Percentiles rank a stretch among this genome's conserved stretches.
These are phyloP conservation scores for Stenoptilia bipunctidactyla DNA, from an alignment of 2,888 invertebrate genomes.

Conservation along the genomic window DNA sequence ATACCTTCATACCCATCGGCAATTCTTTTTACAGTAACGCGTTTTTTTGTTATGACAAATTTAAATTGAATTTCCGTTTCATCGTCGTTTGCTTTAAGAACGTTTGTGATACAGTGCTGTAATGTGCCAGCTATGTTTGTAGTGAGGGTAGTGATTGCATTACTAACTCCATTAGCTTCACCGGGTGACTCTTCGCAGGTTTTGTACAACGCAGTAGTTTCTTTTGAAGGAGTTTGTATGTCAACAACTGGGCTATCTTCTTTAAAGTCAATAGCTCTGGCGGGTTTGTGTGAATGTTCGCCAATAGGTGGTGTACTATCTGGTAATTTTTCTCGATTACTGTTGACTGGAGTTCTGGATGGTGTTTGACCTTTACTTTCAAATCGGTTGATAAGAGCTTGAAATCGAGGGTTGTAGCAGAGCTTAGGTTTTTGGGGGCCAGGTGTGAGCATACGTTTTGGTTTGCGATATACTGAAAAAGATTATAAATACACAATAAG, in stretches of 20 bases:
- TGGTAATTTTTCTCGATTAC: conserved; percentile 29
- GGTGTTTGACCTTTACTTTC: conserved; percentile 37
- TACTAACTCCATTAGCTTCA: conserved; percentile 24
- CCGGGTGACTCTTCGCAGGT: conserved; percentile 43
- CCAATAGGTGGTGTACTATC: conserved; percentile 47
- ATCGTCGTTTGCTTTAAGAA: conserved; percentile 41
- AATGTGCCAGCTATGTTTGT: conserved; percentile 50
- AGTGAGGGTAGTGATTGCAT: conserved; percentile 44
- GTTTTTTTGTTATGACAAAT: conserved; percentile 56
- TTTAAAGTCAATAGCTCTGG: conserved; percentile 60
- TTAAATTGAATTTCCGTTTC: conserved; percentile 63
- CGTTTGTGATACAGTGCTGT: conserved; percentile 46
- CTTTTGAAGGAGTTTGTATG: conserved; percentile 31
- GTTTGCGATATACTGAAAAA: conserved; percentile 49
- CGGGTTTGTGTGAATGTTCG: conserved; percentile 39
- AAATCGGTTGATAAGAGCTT: conserved; percentile 57
- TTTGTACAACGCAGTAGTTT: conserved; percentile 49
- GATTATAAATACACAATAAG: background rate
- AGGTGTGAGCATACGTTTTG: conserved; percentile 58
- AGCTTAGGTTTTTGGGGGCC: conserved; percentile 48
- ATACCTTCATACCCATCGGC: conserved; percentile 24
- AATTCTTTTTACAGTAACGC: conserved; percentile 42
- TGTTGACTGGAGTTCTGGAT: conserved; percentile 39
- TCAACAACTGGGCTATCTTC: conserved; percentile 50
- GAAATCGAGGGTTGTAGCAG: conserved; percentile 50